A percentile compares a stretch with the other conserved stretches of the same genome.
phyloP scores from a whole-genome alignment of 2,113 vertebrate genomes.

The Ailuropoda melanoleuca region DNA sequence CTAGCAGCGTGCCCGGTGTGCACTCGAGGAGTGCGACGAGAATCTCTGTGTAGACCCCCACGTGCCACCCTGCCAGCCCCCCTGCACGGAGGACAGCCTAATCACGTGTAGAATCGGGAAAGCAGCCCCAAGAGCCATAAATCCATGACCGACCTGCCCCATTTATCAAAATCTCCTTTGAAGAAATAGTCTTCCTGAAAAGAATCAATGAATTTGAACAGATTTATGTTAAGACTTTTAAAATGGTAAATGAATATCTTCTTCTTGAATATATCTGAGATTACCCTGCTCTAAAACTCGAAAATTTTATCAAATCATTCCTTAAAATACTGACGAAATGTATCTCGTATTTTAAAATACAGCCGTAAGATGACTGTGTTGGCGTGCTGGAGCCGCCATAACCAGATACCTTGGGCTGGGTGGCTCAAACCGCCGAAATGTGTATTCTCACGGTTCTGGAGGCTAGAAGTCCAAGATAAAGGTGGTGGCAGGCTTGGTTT shows the following conservation, averaged over 20 bases:
- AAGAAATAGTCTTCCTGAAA: slow-evolving; percentile 1
- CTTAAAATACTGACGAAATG: not conserved
- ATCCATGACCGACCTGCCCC: not conserved
- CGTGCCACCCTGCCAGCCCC: not conserved
- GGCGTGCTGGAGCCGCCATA: not conserved
- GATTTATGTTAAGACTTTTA: not conserved
- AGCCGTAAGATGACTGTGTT: not conserved
- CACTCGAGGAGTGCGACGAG: not conserved
- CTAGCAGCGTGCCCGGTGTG: not conserved
- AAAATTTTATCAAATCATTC: not conserved
- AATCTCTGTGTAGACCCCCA: not conserved
- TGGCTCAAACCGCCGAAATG: not conserved
- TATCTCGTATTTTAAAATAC: not conserved
- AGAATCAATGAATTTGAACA: not conserved
- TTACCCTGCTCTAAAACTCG: not conserved
- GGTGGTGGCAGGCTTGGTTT: not conserved
- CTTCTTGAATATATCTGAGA: not conserved
- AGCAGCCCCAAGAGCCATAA: not conserved
- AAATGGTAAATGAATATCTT: not conserved
- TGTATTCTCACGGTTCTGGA: not conserved
- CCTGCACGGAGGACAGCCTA: not conserved
- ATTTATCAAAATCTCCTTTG: not conserved
- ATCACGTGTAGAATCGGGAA: not conserved
- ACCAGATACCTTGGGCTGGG: not conserved
- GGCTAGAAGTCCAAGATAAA: not conserved